These are phyloP conservation scores for Caerostris extrusa DNA, from an alignment of 1,140 invertebrate species.

Conservation along the genomic window DNA sequence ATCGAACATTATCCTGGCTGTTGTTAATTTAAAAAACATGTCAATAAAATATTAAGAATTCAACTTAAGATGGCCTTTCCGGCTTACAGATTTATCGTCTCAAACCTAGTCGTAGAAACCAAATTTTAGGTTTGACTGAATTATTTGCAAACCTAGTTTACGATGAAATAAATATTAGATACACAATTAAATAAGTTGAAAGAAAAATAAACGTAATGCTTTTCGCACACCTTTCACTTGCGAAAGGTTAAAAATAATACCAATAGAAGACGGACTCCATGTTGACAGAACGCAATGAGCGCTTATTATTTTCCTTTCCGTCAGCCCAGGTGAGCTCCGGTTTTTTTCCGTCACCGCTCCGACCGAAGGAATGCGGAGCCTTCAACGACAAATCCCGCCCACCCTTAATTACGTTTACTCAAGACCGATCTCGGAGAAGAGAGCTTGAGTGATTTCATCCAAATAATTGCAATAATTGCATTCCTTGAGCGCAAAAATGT, in stretches of 20 bases:
- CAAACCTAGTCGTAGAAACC: too few relatives aligned
- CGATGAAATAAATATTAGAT: too few relatives aligned
- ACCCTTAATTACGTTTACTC: slow-evolving; percentile 65
- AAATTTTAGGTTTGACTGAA: too few relatives aligned
- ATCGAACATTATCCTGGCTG: too few relatives aligned
- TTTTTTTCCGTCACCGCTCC: background rate
- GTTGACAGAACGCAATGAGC: background rate
- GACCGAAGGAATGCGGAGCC: background rate
- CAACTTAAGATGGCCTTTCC: too few relatives aligned
- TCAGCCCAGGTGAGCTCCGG: background rate
- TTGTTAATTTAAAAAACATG: too few relatives aligned
- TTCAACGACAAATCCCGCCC: slow-evolving; percentile 21
- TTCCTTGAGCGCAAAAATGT: slow-evolving; percentile 72
- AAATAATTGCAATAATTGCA: slow-evolving; percentile 78
- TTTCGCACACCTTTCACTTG: background rate
- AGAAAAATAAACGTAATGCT: background rate
- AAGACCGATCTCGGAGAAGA: background rate
- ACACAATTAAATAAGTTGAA: background rate
- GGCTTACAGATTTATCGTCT: too few relatives aligned
- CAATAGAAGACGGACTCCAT: background rate
- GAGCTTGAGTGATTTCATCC: slow-evolving; percentile 76
- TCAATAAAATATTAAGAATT: too few relatives aligned
- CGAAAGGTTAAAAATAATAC: too few relatives aligned
- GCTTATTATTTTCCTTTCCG: slow-evolving; percentile 15
- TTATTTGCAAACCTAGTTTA: too few relatives aligned